Conservation (phyloP, 1,140 invertebrate genomes). For the Cydia fagiglandana region DNA sequence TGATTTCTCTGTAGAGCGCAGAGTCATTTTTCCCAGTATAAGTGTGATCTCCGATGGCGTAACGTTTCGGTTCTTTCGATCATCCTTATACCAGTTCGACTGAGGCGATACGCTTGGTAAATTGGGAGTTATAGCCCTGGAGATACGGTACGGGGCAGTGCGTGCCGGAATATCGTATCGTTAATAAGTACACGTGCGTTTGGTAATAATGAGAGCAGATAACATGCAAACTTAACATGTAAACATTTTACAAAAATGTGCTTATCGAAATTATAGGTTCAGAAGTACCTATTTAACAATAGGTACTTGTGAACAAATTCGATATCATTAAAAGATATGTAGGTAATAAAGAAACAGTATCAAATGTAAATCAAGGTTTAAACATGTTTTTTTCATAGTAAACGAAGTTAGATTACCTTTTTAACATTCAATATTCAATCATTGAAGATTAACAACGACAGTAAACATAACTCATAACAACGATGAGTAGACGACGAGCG, state of each 20-base stretch:
- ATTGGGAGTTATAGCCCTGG: not conserved
- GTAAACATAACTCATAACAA: too few species aligned
- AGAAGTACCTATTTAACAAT: not conserved
- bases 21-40: not conserved
- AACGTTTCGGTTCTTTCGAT: not conserved
- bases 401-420: too few species aligned
- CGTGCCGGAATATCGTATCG: not conserved
- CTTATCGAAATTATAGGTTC: not conserved
- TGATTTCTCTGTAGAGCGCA: conserved; percentile 37
- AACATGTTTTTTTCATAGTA: too few species aligned
- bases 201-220: not conserved
- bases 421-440: too few species aligned
- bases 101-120: not conserved
- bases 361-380: too few species aligned
- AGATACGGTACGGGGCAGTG: not conserved
- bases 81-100: not conserved
- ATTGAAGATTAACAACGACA: too few species aligned
- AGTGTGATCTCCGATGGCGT: not conserved
- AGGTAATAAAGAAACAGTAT: too few species aligned
- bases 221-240: not conserved
- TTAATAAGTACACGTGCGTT: not conserved
- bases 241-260: too few species aligned
- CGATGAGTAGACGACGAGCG: too few species aligned
- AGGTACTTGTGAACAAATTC: too few species aligned
- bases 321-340: too few species aligned